Conservation (phyloP, 2,113 vertebrate species). For the Entelurus aequoreus region DNA sequence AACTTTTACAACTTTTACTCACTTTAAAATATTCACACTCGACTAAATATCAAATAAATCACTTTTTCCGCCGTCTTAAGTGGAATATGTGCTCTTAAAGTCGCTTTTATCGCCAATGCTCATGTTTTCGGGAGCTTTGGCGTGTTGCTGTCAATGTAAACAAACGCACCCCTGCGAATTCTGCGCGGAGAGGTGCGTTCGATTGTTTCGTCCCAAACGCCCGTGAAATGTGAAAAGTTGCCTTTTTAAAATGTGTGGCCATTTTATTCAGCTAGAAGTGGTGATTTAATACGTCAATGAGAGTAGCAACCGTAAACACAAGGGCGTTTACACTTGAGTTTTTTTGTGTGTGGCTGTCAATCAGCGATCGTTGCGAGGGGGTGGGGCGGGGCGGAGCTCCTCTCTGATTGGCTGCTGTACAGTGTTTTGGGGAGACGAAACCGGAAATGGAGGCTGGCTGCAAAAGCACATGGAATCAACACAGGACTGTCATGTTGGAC, state of each 20-base stretch:
- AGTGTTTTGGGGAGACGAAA: conserved; percentile 45
- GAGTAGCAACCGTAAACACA: background rate
- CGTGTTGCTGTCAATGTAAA: conserved; percentile 52
- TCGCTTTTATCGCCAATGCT: background rate
- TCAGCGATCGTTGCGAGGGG: conserved; percentile 18
- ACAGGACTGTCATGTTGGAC: conserved; percentile 12
- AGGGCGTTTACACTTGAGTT: background rate
- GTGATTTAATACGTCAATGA: background rate
- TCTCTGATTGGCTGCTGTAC: conserved; percentile 46
- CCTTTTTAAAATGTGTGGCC: background rate
- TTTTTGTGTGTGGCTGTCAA: conserved; percentile 26
- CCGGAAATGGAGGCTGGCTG: conserved; percentile 47
- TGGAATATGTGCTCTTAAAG: no score
- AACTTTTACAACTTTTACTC: background rate
- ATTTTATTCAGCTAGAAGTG: background rate
- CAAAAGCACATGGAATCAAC: conserved; percentile 59
- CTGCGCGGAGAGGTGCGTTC: conserved; percentile 13
- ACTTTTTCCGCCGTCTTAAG: no score
- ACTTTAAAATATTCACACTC: background rate
- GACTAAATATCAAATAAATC: background rate
- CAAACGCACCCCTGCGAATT: conserved; percentile 44
- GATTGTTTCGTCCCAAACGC: background rate
- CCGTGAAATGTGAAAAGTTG: background rate
- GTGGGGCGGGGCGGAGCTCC: background rate
- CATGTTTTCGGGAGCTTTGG: background rate